phyloP scores from a whole-genome alignment of 2,113 vertebrate species.

The Dromaius novaehollandiae region DNA sequence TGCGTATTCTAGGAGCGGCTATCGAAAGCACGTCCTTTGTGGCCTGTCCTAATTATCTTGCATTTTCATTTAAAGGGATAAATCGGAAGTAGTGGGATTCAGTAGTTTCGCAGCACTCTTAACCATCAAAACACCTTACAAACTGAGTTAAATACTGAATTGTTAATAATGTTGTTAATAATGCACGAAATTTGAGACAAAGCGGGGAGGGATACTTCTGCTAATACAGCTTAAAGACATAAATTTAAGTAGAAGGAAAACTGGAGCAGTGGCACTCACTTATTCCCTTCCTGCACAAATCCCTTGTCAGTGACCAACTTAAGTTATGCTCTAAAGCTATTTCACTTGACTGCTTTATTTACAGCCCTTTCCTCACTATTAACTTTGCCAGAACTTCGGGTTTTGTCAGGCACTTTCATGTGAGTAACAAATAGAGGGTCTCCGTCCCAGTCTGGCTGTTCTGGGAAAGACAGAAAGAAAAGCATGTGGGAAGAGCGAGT shows the following conservation, averaged over 20 bases:
- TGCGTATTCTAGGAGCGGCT: not conserved
- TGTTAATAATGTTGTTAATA: not conserved
- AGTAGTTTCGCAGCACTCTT: not conserved
- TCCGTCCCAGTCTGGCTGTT: not conserved
- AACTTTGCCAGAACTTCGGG: not conserved
- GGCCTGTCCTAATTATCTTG: constrained; percentile 21
- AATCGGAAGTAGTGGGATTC: not conserved
- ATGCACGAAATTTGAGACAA: not conserved
- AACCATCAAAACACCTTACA: not conserved
- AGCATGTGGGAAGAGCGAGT: not conserved
- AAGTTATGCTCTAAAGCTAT: not conserved
- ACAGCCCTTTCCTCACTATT: not conserved
- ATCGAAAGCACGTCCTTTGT: not conserved
- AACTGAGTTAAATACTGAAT: not conserved
- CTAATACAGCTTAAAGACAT: not conserved
- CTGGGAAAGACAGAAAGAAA: not conserved
- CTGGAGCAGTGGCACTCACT: not conserved
- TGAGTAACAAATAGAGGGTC: not conserved
- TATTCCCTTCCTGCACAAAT: not conserved
- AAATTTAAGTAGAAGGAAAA: constrained; percentile 26
- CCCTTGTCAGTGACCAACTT: not conserved
- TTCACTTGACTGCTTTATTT: constrained; percentile 17
- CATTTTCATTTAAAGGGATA: not conserved
- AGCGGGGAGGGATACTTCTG: not conserved
- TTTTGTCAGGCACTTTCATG: not conserved